These are phyloP conservation scores for Protobothrops mucrosquamatus DNA, from an alignment of 2,113 vertebrate genomes.

Conservation along the genomic window DNA sequence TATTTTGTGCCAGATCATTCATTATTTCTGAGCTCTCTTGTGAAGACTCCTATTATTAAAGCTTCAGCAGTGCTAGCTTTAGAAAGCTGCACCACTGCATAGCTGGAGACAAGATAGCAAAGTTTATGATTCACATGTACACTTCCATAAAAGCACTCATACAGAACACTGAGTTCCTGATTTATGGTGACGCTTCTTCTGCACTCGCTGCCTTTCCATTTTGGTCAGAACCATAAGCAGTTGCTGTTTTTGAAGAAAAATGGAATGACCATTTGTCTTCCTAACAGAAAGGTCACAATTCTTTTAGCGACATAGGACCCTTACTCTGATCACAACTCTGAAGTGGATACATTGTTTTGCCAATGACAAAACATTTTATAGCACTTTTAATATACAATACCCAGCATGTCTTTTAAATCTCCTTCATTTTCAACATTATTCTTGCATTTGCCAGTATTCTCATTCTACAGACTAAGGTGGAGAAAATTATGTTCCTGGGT, in stretches of 20 bases:
- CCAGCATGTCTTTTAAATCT: background rate
- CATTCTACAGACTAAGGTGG: background rate
- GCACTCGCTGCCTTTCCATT: background rate
- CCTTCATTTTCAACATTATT: slow-evolving; percentile 11
- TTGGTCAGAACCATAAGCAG: background rate
- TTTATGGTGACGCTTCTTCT: background rate
- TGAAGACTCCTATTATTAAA: background rate
- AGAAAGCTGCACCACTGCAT: too few relatives aligned
- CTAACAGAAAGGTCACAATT: slow-evolving; percentile 6
- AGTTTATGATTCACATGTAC: background rate
- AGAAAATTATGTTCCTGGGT: background rate
- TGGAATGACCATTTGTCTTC: background rate
- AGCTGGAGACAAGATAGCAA: accelerated
- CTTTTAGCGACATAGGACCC: background rate
- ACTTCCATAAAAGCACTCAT: background rate
- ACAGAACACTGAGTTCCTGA: background rate
- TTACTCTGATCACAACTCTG: background rate
- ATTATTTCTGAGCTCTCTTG: background rate
- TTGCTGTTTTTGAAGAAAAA: background rate
- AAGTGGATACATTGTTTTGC: slow-evolving; percentile 5
- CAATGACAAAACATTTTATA: background rate
- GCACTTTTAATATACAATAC: background rate
- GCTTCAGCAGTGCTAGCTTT: background rate
- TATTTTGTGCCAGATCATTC: background rate
- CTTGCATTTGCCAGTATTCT: background rate